phyloP scores from a whole-genome alignment of 2,113 vertebrate species.

The Jaculus jaculus region DNA sequence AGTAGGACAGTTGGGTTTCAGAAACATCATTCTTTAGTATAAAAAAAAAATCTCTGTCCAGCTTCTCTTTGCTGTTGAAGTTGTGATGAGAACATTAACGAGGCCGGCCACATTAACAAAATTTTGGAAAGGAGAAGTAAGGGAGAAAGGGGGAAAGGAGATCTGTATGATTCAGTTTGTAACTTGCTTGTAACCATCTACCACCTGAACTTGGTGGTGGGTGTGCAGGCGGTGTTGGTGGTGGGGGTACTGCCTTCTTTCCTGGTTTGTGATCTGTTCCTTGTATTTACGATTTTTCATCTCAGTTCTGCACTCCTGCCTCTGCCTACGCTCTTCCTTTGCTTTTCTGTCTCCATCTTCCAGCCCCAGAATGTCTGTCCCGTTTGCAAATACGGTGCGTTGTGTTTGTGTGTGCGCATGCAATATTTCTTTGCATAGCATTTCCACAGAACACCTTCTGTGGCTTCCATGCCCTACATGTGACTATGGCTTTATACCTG shows the following conservation, averaged over 20 bases:
- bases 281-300: background rate
- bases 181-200: background rate
- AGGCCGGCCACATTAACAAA: background rate
- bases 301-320: background rate
- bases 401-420: background rate
- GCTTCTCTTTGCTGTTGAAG: background rate
- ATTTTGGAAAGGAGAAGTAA: background rate
- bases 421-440: background rate
- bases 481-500: background rate
- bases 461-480: background rate
- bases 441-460: background rate
- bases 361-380: background rate
- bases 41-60: background rate
- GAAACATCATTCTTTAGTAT: slow-evolving; percentile 17
- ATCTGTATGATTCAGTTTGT: background rate
- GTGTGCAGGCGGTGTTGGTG: no score
- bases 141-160: background rate
- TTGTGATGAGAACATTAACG: background rate
- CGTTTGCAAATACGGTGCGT: background rate
- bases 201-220: background rate
- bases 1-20: slow-evolving; percentile 38
- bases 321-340: background rate
- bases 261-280: background rate
- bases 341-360: background rate
- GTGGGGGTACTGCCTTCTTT: background rate